phyloP scores from a whole-genome alignment of 2,888 invertebrate species.

The Meteorus cinctellus region DNA sequence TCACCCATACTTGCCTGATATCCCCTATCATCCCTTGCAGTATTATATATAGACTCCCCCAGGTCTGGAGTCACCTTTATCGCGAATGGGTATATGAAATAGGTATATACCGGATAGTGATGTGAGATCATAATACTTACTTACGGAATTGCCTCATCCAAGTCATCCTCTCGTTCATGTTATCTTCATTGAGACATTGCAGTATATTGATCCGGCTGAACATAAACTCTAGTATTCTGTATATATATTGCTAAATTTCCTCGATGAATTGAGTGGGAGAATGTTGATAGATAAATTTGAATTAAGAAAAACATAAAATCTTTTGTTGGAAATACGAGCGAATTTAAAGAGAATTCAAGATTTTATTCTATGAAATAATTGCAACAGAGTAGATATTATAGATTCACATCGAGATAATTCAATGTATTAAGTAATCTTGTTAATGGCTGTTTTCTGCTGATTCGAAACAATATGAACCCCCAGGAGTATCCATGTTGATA shows the following conservation, averaged over 20 bases:
- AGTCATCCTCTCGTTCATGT: constrained; percentile 5
- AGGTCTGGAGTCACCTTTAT: not conserved
- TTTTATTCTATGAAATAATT: not conserved
- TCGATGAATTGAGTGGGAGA: not conserved
- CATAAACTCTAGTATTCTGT: not conserved
- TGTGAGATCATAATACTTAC: constrained; percentile 8
- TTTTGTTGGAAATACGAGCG: too few relatives aligned
- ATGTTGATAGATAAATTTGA: not conserved
- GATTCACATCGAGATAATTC: not conserved
- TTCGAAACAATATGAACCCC: not conserved
- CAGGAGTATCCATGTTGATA: not conserved
- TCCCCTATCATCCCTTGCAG: constrained; percentile 1
- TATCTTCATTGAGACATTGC: constrained; percentile 16
- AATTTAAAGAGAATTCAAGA: not conserved
- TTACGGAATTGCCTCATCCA: constrained; percentile 5
- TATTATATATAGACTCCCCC: not conserved
- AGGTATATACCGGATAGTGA: not conserved
- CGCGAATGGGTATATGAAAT: not conserved
- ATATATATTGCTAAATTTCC: constrained; percentile 4
- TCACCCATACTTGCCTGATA: not conserved
- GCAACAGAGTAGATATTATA: not conserved
- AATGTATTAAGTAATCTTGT: not conserved
- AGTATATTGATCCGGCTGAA: not conserved
- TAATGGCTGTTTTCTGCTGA: constrained; percentile 9
- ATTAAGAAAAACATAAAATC: not conserved